These are phyloP conservation scores for Nezara viridula DNA, from an alignment of 2,888 invertebrate species.

Conservation along the genomic window DNA sequence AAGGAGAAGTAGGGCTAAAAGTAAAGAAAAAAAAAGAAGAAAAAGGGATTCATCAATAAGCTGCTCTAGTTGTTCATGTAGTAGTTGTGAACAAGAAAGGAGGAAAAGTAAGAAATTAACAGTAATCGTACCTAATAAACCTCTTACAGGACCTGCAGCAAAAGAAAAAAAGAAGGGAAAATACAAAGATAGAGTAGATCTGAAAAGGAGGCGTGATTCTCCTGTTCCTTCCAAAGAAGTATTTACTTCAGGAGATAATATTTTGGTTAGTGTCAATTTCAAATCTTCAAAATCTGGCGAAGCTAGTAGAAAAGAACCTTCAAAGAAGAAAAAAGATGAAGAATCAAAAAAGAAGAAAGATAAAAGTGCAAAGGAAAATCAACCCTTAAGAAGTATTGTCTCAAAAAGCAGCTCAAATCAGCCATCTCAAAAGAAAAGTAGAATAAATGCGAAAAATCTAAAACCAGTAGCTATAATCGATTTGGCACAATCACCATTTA, in stretches of 20 bases:
- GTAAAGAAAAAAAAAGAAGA: slow-evolving; percentile 60
- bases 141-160: neutral
- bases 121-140: slow-evolving; percentile 72
- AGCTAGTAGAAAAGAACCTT: slow-evolving; percentile 67
- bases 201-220: slow-evolving; percentile 69
- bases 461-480: slow-evolving; percentile 90
- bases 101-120: slow-evolving; percentile 72
- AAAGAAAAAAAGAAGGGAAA: slow-evolving; percentile 71
- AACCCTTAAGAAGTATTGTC: slow-evolving; percentile 65
- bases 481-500: slow-evolving; percentile 86
- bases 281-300: slow-evolving; percentile 64
- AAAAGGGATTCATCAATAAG: slow-evolving; percentile 70
- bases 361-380: slow-evolving; percentile 67
- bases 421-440: slow-evolving; percentile 51
- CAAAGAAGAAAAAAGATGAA: slow-evolving; percentile 70
- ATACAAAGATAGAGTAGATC: slow-evolving; percentile 67
- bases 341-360: slow-evolving; percentile 67
- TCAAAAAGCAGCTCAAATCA: slow-evolving; percentile 57
- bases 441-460: slow-evolving; percentile 69
- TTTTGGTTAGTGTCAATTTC: slow-evolving; percentile 92
- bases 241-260: slow-evolving; percentile 93
- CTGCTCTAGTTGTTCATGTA: slow-evolving; percentile 69
- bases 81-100: slow-evolving; percentile 66
- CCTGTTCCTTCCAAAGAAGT: slow-evolving; percentile 88
- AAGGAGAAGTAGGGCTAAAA: slow-evolving; percentile 57